phyloP scores from a whole-genome alignment of 1,140 invertebrate genomes.

The Drosophila fuyamai region DNA sequence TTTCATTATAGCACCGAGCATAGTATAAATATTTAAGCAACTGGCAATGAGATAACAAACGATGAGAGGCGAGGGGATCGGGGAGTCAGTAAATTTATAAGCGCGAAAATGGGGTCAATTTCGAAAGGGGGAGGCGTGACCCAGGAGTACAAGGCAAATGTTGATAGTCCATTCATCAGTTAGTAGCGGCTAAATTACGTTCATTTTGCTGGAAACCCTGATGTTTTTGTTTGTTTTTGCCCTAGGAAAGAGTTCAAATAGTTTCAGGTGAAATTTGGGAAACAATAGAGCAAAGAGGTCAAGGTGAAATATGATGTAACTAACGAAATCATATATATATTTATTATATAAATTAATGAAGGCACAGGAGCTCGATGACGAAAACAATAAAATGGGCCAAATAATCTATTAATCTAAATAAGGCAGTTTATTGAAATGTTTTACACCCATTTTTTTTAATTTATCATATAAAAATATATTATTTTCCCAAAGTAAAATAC shows the following conservation, averaged over 20 bases:
- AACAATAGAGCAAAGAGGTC: not conserved
- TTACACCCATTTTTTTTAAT: no score
- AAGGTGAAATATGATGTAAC: slow-evolving; percentile 9
- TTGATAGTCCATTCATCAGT: slow-evolving; percentile 61
- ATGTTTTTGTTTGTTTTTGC: slow-evolving; percentile 5
- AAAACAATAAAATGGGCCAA: no score
- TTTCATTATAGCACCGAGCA: slow-evolving; percentile 70
- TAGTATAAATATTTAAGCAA: slow-evolving; percentile 81
- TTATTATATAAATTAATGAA: no score
- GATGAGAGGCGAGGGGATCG: slow-evolving; percentile 2
- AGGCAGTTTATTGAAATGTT: no score
- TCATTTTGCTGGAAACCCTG: slow-evolving; percentile 26
- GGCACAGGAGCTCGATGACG: no score
- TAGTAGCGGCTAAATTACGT: slow-evolving; percentile 53
- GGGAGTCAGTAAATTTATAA: slow-evolving; percentile 36
- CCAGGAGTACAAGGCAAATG: slow-evolving; percentile 32
- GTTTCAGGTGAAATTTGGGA: not conserved
- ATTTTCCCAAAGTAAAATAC: no score
- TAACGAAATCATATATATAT: no score
- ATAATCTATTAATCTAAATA: no score
- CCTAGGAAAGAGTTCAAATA: not conserved
- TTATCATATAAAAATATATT: no score
- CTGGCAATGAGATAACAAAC: slow-evolving; percentile 79
- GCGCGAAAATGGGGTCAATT: slow-evolving; percentile 48
- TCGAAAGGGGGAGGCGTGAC: slow-evolving; percentile 17